These are phyloP conservation scores for Leptocoma aspasia DNA, from an alignment of 2,113 vertebrate genomes.

Conservation along the genomic window DNA sequence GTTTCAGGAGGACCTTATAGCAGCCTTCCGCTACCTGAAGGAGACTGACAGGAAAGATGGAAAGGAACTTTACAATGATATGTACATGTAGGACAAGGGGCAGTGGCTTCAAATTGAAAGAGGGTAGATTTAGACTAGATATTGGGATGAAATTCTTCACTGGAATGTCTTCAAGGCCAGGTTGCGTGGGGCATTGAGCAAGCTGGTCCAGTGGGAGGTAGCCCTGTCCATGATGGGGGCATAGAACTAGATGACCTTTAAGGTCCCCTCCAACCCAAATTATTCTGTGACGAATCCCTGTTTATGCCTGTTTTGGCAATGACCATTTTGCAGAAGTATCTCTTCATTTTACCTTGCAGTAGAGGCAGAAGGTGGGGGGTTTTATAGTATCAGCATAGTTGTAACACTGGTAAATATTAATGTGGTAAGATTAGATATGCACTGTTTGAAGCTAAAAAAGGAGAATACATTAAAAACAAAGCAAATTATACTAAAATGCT, in stretches of 20 bases:
- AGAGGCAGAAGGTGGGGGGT: background rate
- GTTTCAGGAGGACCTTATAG: background rate
- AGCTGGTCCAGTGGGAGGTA: background rate
- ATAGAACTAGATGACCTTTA: background rate
- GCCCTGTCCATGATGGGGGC: rapidly evolving
- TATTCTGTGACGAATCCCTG: background rate
- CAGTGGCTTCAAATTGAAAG: background rate
- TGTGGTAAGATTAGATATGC: background rate
- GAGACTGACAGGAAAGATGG: background rate
- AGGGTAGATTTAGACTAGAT: background rate
- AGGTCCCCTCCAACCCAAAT: background rate
- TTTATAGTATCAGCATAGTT: background rate
- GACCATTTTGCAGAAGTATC: background rate
- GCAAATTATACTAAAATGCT: background rate
- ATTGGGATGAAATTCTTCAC: background rate
- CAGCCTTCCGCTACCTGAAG: background rate
- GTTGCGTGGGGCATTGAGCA: background rate
- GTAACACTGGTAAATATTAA: background rate
- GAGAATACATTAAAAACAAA: background rate
- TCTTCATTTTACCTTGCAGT: background rate
- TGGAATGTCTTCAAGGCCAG: background rate
- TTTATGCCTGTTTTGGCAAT: background rate
- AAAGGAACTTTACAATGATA: background rate
- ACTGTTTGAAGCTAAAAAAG: background rate
- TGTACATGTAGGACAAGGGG: no score